phyloP scores from a whole-genome alignment of 92 coral and sea anemone genomes.

The Palythoa grandiflora region DNA sequence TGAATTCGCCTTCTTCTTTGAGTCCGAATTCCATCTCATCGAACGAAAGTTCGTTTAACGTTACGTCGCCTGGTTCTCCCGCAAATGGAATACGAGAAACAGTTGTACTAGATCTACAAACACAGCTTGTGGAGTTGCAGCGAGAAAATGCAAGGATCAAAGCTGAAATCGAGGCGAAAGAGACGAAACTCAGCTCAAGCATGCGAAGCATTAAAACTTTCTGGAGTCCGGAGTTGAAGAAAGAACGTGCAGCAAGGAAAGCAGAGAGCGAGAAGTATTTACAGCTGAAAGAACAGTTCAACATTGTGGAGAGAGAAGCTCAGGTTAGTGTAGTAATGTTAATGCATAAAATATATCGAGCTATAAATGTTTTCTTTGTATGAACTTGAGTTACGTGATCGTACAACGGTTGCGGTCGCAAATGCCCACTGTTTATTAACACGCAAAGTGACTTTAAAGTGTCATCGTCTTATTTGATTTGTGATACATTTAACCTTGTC shows the following conservation, averaged over 20 bases:
- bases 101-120: conserved; percentile 56
- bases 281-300: conserved; percentile 87
- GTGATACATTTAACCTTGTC: conserved; percentile 46
- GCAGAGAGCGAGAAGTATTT: conserved; percentile 84
- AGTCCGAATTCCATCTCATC: conserved; percentile 60
- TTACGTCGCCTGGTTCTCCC: conserved; percentile 19
- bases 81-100: conserved; percentile 46
- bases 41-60: conserved; percentile 20
- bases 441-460: conserved; percentile 17
- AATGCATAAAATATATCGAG: not conserved
- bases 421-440: conserved; percentile 2
- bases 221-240: conserved; percentile 99
- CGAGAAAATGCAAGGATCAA: conserved; percentile 89
- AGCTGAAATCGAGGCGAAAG: conserved; percentile 95
- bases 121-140: conserved; percentile 77
- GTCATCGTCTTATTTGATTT: conserved; percentile 35
- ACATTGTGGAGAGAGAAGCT: conserved; percentile 84
- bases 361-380: not conserved
- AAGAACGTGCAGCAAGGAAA: conserved; percentile 96
- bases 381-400: not conserved
- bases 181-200: conserved; percentile 93
- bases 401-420: not conserved
- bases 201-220: conserved; percentile 98
- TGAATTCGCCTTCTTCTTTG: conserved; percentile 53
- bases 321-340: conserved; percentile 73